Base-by-base conservation (phyloP, 2,797 vertebrate species). In the Crenichthys baileyi region DNA sequence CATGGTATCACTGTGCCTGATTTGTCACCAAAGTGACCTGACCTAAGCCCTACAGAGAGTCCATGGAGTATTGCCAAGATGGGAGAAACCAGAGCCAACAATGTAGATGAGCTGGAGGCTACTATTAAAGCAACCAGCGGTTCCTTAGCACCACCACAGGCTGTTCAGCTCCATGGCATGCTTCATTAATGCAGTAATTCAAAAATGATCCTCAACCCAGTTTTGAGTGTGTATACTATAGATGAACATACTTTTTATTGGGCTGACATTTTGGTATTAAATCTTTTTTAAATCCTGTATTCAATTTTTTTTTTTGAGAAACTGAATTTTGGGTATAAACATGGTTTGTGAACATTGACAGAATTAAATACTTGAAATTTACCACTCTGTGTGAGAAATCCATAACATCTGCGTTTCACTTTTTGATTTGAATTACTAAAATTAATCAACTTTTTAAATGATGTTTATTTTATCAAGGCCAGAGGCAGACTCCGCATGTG, bases 401-500 rank as follows among this genome's bases (percentile, higher is more conserved):
- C 11, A 41, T 67, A 41, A 41, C 41, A 41, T 11, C 9, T 41
- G 63, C 5, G 41, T 41, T 67, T 67, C 11, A 67, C 5, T 24
- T 41, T 67, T 67, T 67, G 20, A 67, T 39, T 41, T 67, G 20
- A 41, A 67, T 67, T 41, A 24, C 16, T 36, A 16, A 65, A 65
- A 36, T 39, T 20, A 53, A 53, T 22, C 5, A 53, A 6, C 51
- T 53, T 20, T 53, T 53, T 36, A 20, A 36, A 36, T 36, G 3
- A 41, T 68, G 20, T 24, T 68, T 41, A 41, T 6, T 36, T 36
- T 36, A 36, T 36, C 36, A 71, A 29, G 41, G 73, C 83, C 82
- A 83, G 72, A 78, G 81, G 84, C 81, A 84, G 80, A 82, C 83
- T 84, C 77, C 79, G 76, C 83, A 82, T 86, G 90, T 93, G 92